Conservation (phyloP, 2,113 vertebrate species). For the Setophaga kirtlandii region DNA sequence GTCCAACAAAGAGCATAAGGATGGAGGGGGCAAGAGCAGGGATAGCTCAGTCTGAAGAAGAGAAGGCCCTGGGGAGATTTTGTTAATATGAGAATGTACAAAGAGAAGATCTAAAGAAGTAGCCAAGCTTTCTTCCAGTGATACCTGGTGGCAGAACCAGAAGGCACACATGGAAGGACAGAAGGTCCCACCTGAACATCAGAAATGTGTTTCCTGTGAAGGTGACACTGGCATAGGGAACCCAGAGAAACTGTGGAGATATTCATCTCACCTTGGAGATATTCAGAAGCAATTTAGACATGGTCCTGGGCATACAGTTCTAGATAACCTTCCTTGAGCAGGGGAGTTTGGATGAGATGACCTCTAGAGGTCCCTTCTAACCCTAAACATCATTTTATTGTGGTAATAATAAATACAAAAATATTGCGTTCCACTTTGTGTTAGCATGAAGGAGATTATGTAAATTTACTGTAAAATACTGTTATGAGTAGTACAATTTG, state of each 20-base stretch:
- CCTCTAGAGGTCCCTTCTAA: background rate
- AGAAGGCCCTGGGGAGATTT: background rate
- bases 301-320: background rate
- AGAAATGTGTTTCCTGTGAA: background rate
- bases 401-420: background rate
- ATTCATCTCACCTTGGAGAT: background rate
- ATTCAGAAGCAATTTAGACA: background rate
- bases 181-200: fast-evolving
- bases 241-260: background rate
- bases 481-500: background rate
- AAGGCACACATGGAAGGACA: background rate
- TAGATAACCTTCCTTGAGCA: background rate
- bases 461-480: background rate
- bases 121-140: background rate
- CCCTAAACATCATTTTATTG: background rate
- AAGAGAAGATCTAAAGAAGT: background rate
- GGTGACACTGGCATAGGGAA: background rate
- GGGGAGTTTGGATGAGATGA: fast-evolving
- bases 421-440: background rate
- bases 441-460: background rate
- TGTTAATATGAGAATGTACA: background rate
- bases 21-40: background rate
- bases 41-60: background rate
- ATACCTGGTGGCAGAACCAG: background rate
- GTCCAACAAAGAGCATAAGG: background rate